Conservation (phyloP, 2,888 invertebrate species). For the Pteria penguin region DNA sequence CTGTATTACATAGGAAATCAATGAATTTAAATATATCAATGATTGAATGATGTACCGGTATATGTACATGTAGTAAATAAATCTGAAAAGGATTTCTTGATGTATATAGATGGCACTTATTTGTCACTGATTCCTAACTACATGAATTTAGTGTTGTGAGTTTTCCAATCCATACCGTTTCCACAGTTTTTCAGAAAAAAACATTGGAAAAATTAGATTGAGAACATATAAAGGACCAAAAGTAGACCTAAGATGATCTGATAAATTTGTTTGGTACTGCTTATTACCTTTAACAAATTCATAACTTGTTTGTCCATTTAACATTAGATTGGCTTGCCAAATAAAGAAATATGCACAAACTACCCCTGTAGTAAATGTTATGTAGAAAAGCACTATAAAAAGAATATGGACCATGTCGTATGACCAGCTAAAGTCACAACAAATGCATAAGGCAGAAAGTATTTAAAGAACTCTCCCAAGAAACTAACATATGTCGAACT, state of each 20-base stretch:
- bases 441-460: constrained; percentile 64
- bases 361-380: constrained; percentile 54
- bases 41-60: too few relatives aligned
- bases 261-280: constrained; percentile 53
- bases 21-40: too few relatives aligned
- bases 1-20: too few relatives aligned
- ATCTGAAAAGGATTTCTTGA: too few relatives aligned
- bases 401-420: constrained; percentile 44
- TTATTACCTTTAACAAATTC: constrained; percentile 68
- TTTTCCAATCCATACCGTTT: constrained; percentile 68
- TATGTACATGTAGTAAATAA: too few relatives aligned
- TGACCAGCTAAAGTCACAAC: constrained; percentile 56
- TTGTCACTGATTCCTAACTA: too few relatives aligned
- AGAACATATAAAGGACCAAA: constrained; percentile 74
- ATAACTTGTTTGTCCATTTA: constrained; percentile 70
- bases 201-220: constrained; percentile 73
- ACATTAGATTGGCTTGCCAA: constrained; percentile 66
- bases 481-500: constrained; percentile 58
- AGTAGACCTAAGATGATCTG: constrained; percentile 64
- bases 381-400: constrained; percentile 59
- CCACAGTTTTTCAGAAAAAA: constrained; percentile 58
- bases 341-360: constrained; percentile 62
- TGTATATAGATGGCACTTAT: too few relatives aligned
- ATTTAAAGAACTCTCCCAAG: constrained; percentile 59
- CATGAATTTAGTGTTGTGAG: constrained; percentile 28